Evolutionary conservation across 2,797 vertebrate genomes (phyloP), one percentile per base, ranked within the genome.

Genomic region (Falco berigora): DNA sequence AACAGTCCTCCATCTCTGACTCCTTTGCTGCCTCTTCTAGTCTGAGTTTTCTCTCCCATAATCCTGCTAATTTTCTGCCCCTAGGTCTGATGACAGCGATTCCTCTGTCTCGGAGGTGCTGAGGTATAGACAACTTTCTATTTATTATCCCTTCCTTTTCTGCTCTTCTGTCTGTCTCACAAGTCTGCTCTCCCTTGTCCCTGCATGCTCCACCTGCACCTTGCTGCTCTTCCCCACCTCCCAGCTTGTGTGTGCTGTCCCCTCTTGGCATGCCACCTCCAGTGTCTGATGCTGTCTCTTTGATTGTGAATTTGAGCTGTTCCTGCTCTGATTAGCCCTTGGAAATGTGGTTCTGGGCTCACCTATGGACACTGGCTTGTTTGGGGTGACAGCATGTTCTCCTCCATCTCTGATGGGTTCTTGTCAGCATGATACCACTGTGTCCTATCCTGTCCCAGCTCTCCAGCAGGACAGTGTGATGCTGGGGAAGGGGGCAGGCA

Each of bases 61-160:
- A 98, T 98, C 98, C 98, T 98, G 98, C 99, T 99, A 98, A 99
- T 98, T 98, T 99, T 99, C 98, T 99, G 98, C 98, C 98, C 98
- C 98, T 99, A 99, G 99, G 99, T 99, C 99, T 97, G 99, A 99
- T 98, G 99, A 99, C 99, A 99, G 99, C 98, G 99, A 99, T 98
- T 99, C 99, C 99, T 99, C 99, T 98, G 98, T 99, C 98, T 99
- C 99, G 98, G 99, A 99, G 99, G 98, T 99, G 98, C 98, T 99
- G 99, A 99, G 99, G 99, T 99, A 99, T 98, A 99, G 98, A 98
- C 98, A 98, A 98, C 98, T 98, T 98, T 97, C 96, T 94, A 91
- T 97, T 97, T 98, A 97, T 97, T 95, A 71, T 89, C 96, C 96
- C 94, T 96, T 90, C 40, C 79, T 94, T 40, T 77, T 93, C 87